These are phyloP conservation scores for Megaceryle torquata DNA, from an alignment of 2,113 vertebrate species.

Conservation along the genomic window DNA sequence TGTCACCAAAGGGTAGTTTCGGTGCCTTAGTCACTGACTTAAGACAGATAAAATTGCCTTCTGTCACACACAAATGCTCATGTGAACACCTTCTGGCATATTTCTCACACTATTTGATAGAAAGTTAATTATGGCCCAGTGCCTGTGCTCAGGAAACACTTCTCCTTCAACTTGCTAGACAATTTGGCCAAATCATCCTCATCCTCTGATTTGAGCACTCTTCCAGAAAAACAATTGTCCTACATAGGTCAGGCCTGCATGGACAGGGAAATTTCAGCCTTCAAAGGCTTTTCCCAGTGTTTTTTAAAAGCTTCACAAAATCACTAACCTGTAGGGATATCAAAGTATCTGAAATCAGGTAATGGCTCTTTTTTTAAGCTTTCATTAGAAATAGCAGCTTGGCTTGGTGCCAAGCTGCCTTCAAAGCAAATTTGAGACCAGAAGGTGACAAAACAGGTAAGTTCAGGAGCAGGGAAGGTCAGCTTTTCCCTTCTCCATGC, in stretches of 20 bases:
- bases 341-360: accelerated
- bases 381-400: not conserved
- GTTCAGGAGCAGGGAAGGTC: not conserved
- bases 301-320: not conserved
- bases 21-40: not conserved
- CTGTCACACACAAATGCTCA: not conserved
- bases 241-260: not conserved
- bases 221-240: not conserved
- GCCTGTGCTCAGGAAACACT: not conserved
- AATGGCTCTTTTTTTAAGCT: not conserved
- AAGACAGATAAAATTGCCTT: not conserved
- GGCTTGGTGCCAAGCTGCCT: not conserved
- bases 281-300: not conserved
- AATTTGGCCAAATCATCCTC: not conserved
- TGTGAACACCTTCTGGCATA: not conserved
- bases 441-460: not conserved
- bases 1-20: not conserved
- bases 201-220: not conserved
- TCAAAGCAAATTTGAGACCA: not conserved
- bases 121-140: not conserved
- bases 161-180: not conserved
- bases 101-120: not conserved
- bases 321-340: not conserved
- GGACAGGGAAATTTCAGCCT: not conserved
- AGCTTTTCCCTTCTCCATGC: not conserved